Evolutionary conservation across 2,888 invertebrate genomes (phyloP).

Genomic region (Notodonta dromedarius): DNA sequence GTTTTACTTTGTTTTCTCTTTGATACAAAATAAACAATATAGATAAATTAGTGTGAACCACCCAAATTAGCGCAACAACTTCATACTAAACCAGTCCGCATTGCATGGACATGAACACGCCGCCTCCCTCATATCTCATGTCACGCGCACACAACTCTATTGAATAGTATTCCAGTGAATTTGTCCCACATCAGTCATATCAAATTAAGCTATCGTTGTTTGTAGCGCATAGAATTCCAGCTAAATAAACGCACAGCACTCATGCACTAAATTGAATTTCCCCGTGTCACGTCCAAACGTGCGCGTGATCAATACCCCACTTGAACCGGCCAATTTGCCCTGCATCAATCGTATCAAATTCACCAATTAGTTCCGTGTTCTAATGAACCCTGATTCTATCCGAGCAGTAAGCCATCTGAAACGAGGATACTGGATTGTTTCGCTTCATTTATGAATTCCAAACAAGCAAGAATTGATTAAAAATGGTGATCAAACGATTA

Average conservation of each 20-base stretch:
- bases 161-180: background rate
- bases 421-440: constrained; percentile 2
- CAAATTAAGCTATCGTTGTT: background rate
- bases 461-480: no score
- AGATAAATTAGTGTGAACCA: no score
- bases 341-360: constrained; percentile 1
- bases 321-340: background rate
- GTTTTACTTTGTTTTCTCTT: no score
- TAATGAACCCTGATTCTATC: background rate
- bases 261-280: background rate
- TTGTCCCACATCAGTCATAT: background rate
- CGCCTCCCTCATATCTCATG: constrained; percentile 16
- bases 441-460: background rate
- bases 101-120: background rate
- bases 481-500: no score
- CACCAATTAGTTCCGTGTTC: background rate
- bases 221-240: background rate
- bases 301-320: constrained; percentile 2
- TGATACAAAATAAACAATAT: no score
- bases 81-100: constrained; percentile 2
- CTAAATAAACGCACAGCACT: background rate
- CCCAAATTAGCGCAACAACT: background rate
- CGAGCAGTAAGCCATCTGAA: background rate
- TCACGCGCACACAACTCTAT: constrained; percentile 25
- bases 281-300: background rate